phyloP scores from a whole-genome alignment of 2,113 vertebrate genomes.

The Coptodon rendalli region DNA sequence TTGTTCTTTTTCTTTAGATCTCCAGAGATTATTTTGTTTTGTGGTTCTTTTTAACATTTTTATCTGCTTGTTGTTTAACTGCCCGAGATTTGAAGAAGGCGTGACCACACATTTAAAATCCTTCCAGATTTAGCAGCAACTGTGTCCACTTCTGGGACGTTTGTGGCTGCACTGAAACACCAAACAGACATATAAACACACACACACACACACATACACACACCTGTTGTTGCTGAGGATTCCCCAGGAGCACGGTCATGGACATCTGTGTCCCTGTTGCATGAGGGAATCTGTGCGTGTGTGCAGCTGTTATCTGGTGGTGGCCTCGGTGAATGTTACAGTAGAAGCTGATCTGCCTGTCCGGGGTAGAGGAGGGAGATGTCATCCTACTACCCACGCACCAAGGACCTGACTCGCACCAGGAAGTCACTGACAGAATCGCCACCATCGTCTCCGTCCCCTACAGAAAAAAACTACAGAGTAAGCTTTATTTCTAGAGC shows the following conservation, averaged over 20 bases:
- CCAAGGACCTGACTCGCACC: constrained; percentile 87
- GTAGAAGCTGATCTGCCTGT: constrained; percentile 20
- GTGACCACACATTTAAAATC: background rate
- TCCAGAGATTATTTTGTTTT: background rate
- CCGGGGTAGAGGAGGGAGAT: constrained; percentile 65
- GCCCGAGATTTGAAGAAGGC: constrained; percentile 19
- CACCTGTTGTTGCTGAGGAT: constrained; percentile 58
- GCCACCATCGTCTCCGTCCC: constrained; percentile 88
- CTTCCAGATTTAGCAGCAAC: constrained; percentile 4
- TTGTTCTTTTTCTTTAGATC: background rate
- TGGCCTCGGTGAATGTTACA: background rate
- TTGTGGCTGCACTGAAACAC: constrained; percentile 11
- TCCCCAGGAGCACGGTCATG: constrained; percentile 40
- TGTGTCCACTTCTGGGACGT: background rate
- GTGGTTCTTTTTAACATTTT: constrained; percentile 30
- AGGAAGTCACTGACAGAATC: constrained; percentile 90
- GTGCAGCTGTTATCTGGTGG: constrained; percentile 28
- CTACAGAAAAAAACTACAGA: constrained; percentile 88
- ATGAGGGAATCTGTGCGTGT: constrained; percentile 26
- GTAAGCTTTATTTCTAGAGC: constrained; percentile 70
- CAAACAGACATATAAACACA: background rate
- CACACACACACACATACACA: background rate
- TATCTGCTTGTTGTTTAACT: constrained; percentile 17
- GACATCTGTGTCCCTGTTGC: constrained; percentile 29
- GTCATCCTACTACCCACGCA: constrained; percentile 86